Evolutionary conservation across 1,140 invertebrate genomes (phyloP), one percentile per base, ranked within the genome.

Genomic region (Drosophila rufa): DNA sequence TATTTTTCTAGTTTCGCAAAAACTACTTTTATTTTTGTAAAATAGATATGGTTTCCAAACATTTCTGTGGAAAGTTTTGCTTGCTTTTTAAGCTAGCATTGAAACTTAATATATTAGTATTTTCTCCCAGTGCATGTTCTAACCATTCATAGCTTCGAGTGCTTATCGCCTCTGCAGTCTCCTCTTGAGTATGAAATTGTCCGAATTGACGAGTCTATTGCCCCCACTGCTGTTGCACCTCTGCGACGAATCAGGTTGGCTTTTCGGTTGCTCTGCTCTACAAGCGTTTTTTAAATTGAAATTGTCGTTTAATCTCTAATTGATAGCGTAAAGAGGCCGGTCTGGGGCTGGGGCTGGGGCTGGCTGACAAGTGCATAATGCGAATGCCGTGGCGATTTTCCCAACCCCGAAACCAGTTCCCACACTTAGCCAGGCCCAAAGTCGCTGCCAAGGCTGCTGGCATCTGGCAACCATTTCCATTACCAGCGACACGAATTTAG

Each of bases 221-320:
- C 46, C 55, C 43, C 68, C 42, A 57, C 19, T 12, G 33, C 46
- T 38, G 68, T 22, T 33, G 45, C 36, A 43, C 45, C 43, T 46
- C 27, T 7, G 38, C n/a, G 62, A 42, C 17, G 19, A 50, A 74
- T 42, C 70, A 43, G 14, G 68, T 73, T 67, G 46, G 62, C 47
- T 74, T 64, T 75, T 71, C 51, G 79, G 51, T 42, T 64, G 65
- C 33, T 81, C 57, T 62, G 53, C 48, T 68, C 77, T 60, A 56
- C 71, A 66, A 74, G 70, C 68, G 68, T 51, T 73, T 68, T 50
- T 74, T 53, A 80, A 86, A 89, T 87, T 89, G 67, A 87, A 87
- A 84, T 78, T 89, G 84, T 90, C 84, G 85, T 58, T 89, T 87
- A 80, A 87, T 84, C 80, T 89, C 77, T 78, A 84, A 84, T 84